Conservation (phyloP, 2,797 vertebrate genomes). For the Gobio occitaniae region DNA sequence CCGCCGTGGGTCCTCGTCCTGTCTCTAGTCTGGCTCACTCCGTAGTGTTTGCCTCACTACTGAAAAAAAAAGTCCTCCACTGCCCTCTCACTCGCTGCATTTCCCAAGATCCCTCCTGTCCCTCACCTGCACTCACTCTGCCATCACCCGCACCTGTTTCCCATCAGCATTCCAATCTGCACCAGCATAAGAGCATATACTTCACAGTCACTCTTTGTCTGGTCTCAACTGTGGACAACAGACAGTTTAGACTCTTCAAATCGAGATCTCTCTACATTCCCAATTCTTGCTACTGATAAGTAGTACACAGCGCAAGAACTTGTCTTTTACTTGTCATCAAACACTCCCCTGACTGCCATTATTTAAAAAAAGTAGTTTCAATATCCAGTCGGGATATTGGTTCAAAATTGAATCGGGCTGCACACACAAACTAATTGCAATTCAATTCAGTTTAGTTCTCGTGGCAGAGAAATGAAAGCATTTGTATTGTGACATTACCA, state of each 20-base stretch:
- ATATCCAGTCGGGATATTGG: not conserved
- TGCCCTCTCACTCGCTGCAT: no score
- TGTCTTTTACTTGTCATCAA: not conserved
- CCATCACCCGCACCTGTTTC: no score
- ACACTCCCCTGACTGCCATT: not conserved
- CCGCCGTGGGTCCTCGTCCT: no score
- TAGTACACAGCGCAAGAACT: not conserved
- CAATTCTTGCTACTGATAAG: not conserved
- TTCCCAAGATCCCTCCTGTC: no score
- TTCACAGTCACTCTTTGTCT: no score
- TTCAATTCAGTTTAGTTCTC: not conserved
- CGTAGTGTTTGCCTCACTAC: no score
- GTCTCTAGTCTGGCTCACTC: no score
- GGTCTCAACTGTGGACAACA: no score
- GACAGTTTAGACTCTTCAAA: not conserved
- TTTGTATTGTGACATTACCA: not conserved
- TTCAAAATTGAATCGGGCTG: not conserved
- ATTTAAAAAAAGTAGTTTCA: not conserved
- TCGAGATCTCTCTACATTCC: not conserved
- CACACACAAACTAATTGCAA: not conserved
- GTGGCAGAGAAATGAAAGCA: not conserved
- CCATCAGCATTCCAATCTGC: no score
- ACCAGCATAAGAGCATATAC: no score
- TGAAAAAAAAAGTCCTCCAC: no score
- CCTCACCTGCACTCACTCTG: no score